Base-by-base conservation (phyloP, 2,888 invertebrate species). In the Drosophila colorata region DNA sequence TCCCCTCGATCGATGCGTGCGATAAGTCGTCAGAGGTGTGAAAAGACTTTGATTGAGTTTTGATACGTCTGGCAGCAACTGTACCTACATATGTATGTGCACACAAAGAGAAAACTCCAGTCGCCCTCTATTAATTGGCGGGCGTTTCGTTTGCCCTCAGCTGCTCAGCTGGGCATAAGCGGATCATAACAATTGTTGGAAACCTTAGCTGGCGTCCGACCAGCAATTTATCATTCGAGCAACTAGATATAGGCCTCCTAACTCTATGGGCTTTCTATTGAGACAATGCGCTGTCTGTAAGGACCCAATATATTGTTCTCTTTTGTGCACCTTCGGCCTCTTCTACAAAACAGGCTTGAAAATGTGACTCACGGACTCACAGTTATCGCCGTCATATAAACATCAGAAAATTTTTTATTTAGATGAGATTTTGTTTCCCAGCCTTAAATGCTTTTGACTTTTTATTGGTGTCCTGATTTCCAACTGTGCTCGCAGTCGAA, bases 391-490 rank as follows among this genome's bases (percentile, higher is more conserved):
- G 64, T 77, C 78, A 78, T 78, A 77, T 75, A 75, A 74, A 60
- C 73, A 74, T 77, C 59, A 77, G 43, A 67, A 61, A 46, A 16
- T 23, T 25, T 78, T 72, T 85, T 88, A 88, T 82, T 84, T 82
- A 86, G 78, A 84, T 82, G 86, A 79, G 63, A 43, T 16, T 74
- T 64, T 41, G 59, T 53, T 80, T 58, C 63, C 59, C 68, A 78
- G 63, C 64, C 52, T 18, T 8, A 61, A 70, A 55, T 57, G 49
- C 51, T 69, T 57, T 61, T 60, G 31, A 60, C 59, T 63, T 78
- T 78, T 75, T 81, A 85, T 78, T 67, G 73, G 80, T 84, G 88
- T 84, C 83, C 83, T 88, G 85, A 87, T 83, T 83, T 87, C 83
- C 83, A 81, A 83, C 87, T 81, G 83, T 74, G 83, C 69, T 20